Conservation (phyloP, 2,888 invertebrate genomes). For the Fragum whitleyi region DNA sequence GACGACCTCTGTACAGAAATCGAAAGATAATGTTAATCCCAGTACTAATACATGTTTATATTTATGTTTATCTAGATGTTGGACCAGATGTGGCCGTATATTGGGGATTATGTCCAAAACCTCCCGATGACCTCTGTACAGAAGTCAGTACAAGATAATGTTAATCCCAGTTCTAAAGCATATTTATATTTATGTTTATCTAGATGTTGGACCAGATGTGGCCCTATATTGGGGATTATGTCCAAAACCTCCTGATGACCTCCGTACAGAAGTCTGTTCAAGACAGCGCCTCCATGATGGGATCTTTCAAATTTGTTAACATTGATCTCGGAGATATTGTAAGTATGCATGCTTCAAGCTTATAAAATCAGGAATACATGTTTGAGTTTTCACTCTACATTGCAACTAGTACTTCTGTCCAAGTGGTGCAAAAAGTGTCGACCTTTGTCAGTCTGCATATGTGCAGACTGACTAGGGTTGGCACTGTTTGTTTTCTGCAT, state of each 20-base stretch:
- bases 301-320: conserved; percentile 96
- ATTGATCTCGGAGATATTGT: conserved; percentile 98
- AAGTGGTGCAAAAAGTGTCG: no score
- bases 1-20: no score
- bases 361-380: no score
- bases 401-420: no score
- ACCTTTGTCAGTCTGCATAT: no score
- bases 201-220: conserved; percentile 91
- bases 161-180: no score
- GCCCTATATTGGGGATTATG: conserved; percentile 98
- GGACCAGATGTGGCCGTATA: conserved; percentile 97
- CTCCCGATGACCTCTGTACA: conserved; percentile 93
- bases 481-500: no score
- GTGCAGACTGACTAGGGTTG: no score
- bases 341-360: conserved; percentile 85
- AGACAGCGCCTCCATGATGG: conserved; percentile 92
- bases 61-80: conserved; percentile 81
- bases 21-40: no score
- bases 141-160: no score
- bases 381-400: no score
- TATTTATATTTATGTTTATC: conserved; percentile 1
- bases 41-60: no score
- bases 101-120: conserved; percentile 94
- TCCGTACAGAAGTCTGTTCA: conserved; percentile 93
- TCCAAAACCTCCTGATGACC: conserved; percentile 92